Conservation (phyloP, 2,797 vertebrate species). For the Paramormyrops hopkinsi region DNA sequence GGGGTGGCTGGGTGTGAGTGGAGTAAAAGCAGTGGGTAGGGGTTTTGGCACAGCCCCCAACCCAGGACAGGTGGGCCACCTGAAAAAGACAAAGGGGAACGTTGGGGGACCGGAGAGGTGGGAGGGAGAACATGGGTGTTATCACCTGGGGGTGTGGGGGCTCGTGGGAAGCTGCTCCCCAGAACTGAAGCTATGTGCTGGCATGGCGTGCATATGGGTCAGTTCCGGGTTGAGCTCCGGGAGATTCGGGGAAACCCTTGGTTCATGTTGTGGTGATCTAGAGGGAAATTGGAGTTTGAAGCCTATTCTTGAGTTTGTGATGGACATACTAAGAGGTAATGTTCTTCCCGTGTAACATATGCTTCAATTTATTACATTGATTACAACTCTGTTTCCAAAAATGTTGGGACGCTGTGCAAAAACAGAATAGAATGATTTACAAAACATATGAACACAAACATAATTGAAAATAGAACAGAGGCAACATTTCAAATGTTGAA, state of each 20-base stretch:
- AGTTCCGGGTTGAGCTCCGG: not conserved
- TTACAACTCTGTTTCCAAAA: not conserved
- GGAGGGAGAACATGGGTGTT: not conserved
- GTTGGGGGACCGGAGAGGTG: not conserved
- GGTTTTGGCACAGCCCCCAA: not conserved
- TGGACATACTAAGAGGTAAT: not conserved
- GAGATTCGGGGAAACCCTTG: not conserved
- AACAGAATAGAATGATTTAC: not conserved
- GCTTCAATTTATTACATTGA: not conserved
- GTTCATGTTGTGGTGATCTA: not conserved
- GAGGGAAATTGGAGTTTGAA: not conserved
- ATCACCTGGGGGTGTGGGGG: not conserved
- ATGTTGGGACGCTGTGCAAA: not conserved
- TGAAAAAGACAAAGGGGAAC: not conserved
- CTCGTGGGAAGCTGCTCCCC: not conserved
- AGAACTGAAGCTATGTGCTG: not conserved
- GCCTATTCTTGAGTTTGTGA: not conserved
- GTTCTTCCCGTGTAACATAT: not conserved
- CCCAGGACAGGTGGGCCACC: not conserved
- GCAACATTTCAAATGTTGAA: not conserved
- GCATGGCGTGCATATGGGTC: not conserved
- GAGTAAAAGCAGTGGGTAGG: not conserved
- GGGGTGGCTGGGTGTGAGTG: not conserved
- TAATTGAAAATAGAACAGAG: not conserved
- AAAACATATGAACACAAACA: not conserved